Base-by-base conservation (phyloP, 1,140 invertebrate genomes). In the Paramacrobiotus metropolitanus region DNA sequence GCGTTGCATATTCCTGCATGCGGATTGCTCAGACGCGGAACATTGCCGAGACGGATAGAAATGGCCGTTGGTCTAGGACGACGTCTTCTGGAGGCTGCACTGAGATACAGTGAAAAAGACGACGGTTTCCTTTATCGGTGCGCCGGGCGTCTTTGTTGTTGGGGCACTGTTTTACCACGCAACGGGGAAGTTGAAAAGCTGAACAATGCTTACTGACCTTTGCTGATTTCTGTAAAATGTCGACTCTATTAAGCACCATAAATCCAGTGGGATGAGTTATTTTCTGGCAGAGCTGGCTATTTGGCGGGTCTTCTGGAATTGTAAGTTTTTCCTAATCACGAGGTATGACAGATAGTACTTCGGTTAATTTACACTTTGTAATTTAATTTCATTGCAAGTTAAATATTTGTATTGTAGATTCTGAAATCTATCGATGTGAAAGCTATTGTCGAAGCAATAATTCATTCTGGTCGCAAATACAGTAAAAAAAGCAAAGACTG, bases 251-350 rank as follows among this genome's bases (percentile, higher is more conserved):
- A 76, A 80, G 61, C 84, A 82, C 68, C 73, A 82, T 29, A 75
- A 76, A 65, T 78, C 77, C 85, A 85, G 29, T 82, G 82, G 29
- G 85, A 89, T 73, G 86, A 89, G 70, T 74, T 88, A 21, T 81
- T 88, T 66, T 84, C 87, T 2, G 86, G 86, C 0, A 75, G 86
- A 63, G 80, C 85, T 40, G 85, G 86, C 1, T 88, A 84, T 67
- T 68, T 89, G 1, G 80, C 79, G 67, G 85, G 83, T n/a, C 77
- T 80, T 21, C 67, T 86, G 29, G 84, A 82, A 81, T 69, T 88
- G 1, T 77, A 59, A 72, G 78, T 31, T 71, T 80, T 44, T 72
- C 77, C 30, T 66, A 74, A 44, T 71, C 77, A 61, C 74, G 78
- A 44, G 69, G 83, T 34, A 4, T 40, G 34, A 9, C 34, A n/a